phyloP scores from a whole-genome alignment of 2,797 vertebrate genomes.

The Acrossocheilus wenchowensis region DNA sequence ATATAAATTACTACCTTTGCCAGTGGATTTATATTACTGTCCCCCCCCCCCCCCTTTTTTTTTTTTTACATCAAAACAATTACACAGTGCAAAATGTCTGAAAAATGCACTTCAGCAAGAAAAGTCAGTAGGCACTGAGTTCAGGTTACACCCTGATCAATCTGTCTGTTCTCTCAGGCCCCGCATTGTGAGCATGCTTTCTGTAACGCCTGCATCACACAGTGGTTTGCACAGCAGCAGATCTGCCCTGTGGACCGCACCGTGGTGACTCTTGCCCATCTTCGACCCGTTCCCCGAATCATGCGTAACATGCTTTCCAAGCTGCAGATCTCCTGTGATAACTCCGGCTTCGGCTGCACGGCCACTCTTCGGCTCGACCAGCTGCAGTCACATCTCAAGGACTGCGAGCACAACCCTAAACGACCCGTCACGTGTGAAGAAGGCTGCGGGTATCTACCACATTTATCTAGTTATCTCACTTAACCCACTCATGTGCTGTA shows the following conservation, averaged over 20 bases:
- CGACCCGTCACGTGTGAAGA: constrained; percentile 95
- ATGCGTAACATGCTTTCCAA: constrained; percentile 99
- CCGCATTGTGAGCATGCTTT: constrained; percentile 99
- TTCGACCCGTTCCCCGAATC: constrained; percentile 96
- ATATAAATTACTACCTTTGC: neutral
- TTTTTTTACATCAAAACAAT: neutral
- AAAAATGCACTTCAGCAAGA: neutral
- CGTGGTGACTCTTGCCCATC: constrained; percentile 96
- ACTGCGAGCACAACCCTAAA: constrained; percentile 99
- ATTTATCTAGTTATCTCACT: neutral
- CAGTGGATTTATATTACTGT: neutral
- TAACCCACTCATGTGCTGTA: neutral
- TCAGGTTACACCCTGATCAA: constrained; percentile 28
- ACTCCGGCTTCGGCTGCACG: constrained; percentile 92
- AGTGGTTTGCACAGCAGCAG: constrained; percentile 99
- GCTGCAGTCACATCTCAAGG: constrained; percentile 95
- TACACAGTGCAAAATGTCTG: neutral
- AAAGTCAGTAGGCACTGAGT: neutral
- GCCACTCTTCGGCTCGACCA: constrained; percentile 94
- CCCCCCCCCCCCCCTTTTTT: too few species aligned
- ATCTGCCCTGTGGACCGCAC: constrained; percentile 98
- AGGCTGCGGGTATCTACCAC: constrained; percentile 87
- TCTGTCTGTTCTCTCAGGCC: constrained; percentile 77
- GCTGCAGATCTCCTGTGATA: constrained; percentile 96
- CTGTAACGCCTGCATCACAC: constrained; percentile 99